Percentiles rank a stretch among this genome's conserved stretches.
phyloP scores from a whole-genome alignment of 2,797 vertebrate species.

The Tinamus major region DNA sequence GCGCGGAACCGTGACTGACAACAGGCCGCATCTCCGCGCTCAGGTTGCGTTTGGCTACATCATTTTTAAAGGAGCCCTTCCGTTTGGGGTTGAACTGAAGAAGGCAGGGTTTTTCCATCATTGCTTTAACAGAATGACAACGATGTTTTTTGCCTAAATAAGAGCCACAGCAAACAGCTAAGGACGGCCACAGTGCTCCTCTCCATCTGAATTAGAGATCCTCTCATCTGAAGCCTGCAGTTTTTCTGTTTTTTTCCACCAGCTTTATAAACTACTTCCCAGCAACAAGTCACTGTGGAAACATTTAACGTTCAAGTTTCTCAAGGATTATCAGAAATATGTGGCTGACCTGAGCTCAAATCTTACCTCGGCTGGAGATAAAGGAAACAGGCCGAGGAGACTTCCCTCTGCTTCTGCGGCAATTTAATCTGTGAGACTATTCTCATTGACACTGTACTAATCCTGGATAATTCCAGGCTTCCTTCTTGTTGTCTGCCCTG shows the following conservation, averaged over 20 bases:
- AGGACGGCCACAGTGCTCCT: not conserved
- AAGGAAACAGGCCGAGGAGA: not conserved
- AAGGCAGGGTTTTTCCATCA: not conserved
- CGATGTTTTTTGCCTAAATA: not conserved
- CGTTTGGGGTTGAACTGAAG: not conserved
- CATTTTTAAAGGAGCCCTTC: not conserved
- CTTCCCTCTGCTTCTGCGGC: not conserved
- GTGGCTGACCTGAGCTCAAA: not conserved
- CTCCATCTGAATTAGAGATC: too few species aligned
- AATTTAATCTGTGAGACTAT: not conserved
- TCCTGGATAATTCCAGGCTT: not conserved
- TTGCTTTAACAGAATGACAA: not conserved
- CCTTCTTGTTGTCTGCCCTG: not conserved
- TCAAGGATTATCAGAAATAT: not conserved
- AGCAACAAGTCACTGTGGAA: not conserved
- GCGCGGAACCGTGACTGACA: not conserved
- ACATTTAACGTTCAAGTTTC: not conserved
- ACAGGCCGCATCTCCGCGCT: accelerated
- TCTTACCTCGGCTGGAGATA: not conserved
- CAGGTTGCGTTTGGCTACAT: not conserved
- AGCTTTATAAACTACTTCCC: not conserved
- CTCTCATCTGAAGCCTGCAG: not conserved
- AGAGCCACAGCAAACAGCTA: not conserved
- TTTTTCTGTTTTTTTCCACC: not conserved
- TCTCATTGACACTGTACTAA: not conserved